Base-by-base conservation (phyloP, 2,113 vertebrate species). In the Bufo bufo region DNA sequence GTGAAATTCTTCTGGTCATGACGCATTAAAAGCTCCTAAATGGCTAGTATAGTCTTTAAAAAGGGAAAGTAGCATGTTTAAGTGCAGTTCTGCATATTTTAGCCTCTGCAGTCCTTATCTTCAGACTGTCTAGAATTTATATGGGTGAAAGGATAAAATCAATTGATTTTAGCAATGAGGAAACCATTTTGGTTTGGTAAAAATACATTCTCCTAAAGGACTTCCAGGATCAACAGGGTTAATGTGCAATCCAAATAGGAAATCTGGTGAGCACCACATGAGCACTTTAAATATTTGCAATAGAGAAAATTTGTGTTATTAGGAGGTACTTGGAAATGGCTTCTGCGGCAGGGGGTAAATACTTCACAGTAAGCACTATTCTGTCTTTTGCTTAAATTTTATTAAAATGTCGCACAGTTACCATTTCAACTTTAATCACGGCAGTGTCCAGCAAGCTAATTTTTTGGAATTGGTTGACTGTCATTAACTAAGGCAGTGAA, bases 291-390 rank as follows among this genome's bases (percentile, higher is more conserved):
- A 80, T 87, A 87, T 87, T 87, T 69, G 61, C 61, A 87, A 54
- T 56, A 71, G 61, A 71, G 50, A 80, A 87, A 80, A 80, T 71
- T 56, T 79, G 77, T 87, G 77, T 80, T 87, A 87, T 79, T 87
- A 80, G 49, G 50, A 87, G 56, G 61, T 87, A 87, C 49, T 23
- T 87, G 59, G 63, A 80, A 87, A 80, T 87, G 85, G 77, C 61
- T 87, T 80, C 85, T 65, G 14, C 63, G 10, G 85, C 77, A 80
- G 77, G 85, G 77, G 77, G 85, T 78, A 87, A 87, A 87, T 71
- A 87, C 85, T 87, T 87, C 85, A 80, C 85, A 87, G 85, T 87
- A 80, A 69, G 85, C 85, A 80, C 71, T 85, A 74, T 85, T 74
- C 71, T 85, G 77, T 71, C 75, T 80, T 79, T 66, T 87, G 85